Evolutionary conservation across 2,113 vertebrate genomes (phyloP).

Genomic region (Accipiter cooperii): DNA sequence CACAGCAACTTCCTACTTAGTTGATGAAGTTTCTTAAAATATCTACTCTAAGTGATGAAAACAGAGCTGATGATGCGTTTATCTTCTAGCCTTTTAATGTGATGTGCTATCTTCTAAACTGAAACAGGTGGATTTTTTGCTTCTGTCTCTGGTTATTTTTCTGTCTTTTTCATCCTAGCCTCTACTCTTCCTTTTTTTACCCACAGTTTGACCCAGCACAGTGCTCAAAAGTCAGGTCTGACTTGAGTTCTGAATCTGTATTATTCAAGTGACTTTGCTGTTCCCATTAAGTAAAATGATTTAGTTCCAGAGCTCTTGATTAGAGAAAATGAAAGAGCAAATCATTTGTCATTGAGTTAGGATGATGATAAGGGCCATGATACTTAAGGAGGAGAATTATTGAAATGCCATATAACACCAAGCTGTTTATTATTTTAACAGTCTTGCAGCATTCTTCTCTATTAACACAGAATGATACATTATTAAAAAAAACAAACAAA

Average conservation of each 20-base stretch:
- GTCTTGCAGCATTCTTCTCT: neutral
- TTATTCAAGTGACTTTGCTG: neutral
- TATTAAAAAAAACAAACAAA: neutral
- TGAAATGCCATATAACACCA: neutral
- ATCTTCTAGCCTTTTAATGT: neutral
- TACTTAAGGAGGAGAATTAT: neutral
- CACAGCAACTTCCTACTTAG: conserved; percentile 16
- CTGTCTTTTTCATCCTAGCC: neutral
- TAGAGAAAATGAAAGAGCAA: conserved; percentile 30
- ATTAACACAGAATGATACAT: neutral
- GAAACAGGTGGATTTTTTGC: neutral
- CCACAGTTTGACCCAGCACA: neutral
- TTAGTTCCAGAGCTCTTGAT: neutral
- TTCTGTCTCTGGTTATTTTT: neutral
- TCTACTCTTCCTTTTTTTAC: neutral
- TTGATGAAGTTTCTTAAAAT: conserved; percentile 37
- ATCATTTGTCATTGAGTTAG: neutral
- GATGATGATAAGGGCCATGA: neutral
- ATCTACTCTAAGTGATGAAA: neutral
- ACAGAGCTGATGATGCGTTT: neutral
- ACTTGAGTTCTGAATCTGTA: neutral
- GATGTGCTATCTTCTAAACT: neutral
- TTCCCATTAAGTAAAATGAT: neutral
- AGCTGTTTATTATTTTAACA: neutral
- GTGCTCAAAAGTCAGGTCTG: neutral